Evolutionary conservation across 2,797 vertebrate genomes (phyloP), one percentile per base, ranked within the genome.

Genomic region (Lagodon rhomboides): DNA sequence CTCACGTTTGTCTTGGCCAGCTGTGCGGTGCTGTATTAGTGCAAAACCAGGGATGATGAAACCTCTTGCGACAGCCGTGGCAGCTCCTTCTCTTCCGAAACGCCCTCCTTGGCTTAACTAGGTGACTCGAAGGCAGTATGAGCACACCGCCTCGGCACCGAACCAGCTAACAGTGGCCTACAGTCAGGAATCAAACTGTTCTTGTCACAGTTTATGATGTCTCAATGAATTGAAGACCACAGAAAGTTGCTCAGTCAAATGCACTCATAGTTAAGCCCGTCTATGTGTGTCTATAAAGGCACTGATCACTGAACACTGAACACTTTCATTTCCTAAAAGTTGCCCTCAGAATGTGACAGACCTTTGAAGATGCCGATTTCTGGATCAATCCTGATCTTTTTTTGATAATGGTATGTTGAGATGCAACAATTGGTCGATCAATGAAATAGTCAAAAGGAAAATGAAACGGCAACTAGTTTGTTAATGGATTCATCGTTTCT

Each of bases 1-100:
- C 73, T 88, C 75, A 77, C 63, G 22, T 82, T 88, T 82, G 55
- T 77, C 60, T 85, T 79, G 73, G 79, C 83, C 77, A 74, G 87
- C 67, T 69, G 64, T 58, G 70, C n/a, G 6, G 67, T 23, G 75
- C 53, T 55, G 59, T 54, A 44, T 71, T 55, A 61, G 66, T 69
- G 68, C 67, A 74, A 55, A 63, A 71, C 5, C 20, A 80, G 44
- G 53, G 16, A 75, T 63, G 75, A 86, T 62, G 74, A 85, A 85
- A 77, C 54, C 64, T 80, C 58, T 67, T 56, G 51, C 8, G 77
- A 73, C 59, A 73, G 56, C 68, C 50, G 41, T 10, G 25, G 16
- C 51, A 4, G 53, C 30, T 44, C 54, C 46, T 54, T 53, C 47
- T 25, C 66, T 47, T 59, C 38, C 0, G 1, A 77, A 76, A 41